These are phyloP conservation scores for Sialia sialis DNA, from an alignment of 2,113 vertebrate genomes.

Conservation along the genomic window DNA sequence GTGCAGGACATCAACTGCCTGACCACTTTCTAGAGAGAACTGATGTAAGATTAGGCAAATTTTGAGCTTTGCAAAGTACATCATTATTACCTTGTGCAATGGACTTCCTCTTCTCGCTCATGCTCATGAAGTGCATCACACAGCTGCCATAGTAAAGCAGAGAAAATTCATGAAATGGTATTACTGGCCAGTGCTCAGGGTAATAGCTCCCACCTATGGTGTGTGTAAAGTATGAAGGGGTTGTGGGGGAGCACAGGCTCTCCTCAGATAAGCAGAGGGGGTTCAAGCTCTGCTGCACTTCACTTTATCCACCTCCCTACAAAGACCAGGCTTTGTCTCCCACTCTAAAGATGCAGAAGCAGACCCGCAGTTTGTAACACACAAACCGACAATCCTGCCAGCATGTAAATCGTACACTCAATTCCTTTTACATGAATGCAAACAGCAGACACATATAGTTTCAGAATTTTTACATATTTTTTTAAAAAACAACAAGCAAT, in stretches of 20 bases:
- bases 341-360: not conserved
- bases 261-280: accelerated
- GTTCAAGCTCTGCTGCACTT: not conserved
- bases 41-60: accelerated
- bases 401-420: not conserved
- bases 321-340: not conserved
- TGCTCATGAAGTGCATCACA: not conserved
- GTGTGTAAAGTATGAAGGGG: not conserved
- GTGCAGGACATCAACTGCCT: not conserved
- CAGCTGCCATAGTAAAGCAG: not conserved
- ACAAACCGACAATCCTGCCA: not conserved
- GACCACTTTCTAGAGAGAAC: not conserved
- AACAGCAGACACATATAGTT: not conserved
- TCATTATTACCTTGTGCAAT: not conserved
- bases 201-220: not conserved
- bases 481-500: not conserved
- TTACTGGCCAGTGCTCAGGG: not conserved
- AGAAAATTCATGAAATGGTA: not conserved
- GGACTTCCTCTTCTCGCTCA: not conserved
- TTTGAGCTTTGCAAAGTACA: not conserved
- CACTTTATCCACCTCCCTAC: not conserved
- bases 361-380: not conserved
- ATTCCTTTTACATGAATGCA: not conserved
- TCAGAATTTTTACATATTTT: not conserved
- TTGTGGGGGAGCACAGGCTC: not conserved